These are phyloP conservation scores for Papilio machaon DNA, from an alignment of 1,140 invertebrate species.

Conservation along the genomic window DNA sequence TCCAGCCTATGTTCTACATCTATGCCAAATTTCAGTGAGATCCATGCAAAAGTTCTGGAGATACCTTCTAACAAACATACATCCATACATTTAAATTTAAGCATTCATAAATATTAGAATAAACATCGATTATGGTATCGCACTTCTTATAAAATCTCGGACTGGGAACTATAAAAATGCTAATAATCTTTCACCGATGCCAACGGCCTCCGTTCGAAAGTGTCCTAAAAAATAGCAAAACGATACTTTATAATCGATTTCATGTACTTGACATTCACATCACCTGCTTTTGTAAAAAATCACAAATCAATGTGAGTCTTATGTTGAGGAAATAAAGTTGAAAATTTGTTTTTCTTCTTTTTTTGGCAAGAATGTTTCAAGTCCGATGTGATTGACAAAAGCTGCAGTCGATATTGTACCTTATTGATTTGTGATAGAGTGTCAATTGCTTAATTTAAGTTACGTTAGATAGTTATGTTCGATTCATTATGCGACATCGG, in stretches of 20 bases:
- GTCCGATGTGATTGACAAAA: background rate
- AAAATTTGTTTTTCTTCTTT: constrained; percentile 42
- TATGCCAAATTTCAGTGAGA: background rate
- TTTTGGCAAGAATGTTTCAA: constrained; percentile 27
- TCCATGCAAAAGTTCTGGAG: background rate
- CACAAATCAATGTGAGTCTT: constrained; percentile 46
- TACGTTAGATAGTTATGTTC: background rate
- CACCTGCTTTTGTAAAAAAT: constrained; percentile 48
- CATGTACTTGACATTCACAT: constrained; percentile 76
- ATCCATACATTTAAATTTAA: no score
- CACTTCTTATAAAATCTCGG: background rate
- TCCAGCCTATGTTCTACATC: no score
- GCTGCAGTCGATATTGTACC: constrained; percentile 23
- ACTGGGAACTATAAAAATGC: constrained; percentile 45
- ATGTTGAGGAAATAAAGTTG: constrained; percentile 42
- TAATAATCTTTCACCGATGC: constrained; percentile 64
- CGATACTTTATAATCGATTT: constrained; percentile 69
- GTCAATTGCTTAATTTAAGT: background rate
- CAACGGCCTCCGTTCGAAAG: constrained; percentile 67
- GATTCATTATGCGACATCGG: constrained; percentile 37
- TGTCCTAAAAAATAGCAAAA: constrained; percentile 67
- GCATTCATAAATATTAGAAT: background rate
- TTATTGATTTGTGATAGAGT: constrained; percentile 3
- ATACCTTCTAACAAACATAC: no score
- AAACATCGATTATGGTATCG: background rate